Evolutionary conservation across 1,140 invertebrate genomes (phyloP), one percentile per base, ranked within the genome.

Genomic region (Bilobella aurantiaca): DNA sequence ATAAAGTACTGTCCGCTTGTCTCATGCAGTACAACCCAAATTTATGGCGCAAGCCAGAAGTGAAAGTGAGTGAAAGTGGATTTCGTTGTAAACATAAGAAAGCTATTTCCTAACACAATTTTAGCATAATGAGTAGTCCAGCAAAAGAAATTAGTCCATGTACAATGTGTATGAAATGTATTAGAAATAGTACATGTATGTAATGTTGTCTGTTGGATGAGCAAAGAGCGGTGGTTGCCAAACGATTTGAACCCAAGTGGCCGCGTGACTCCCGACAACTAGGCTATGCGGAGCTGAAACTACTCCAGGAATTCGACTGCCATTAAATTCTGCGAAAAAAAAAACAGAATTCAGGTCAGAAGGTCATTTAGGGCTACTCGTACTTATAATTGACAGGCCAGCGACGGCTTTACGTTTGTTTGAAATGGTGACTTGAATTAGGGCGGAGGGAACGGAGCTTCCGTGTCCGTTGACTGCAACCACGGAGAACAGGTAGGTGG

Each of bases 221-320:
- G 85, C 85, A 76, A 87, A 86, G 75, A 87, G 84, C 0, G 89
- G 88, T 18, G 88, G 87, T 74, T 89, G 86, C 89, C 89, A 90
- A 30, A 82, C 81, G 32, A 90, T 80, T 5, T 86, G 86, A 60
- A 90, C 82, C 81, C 84, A 89, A 12, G 86, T 87, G 28, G 87
- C 87, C 58, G 86, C 87, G 69, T 86, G 87, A 60, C 81, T 83
- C 1, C 84, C 83, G n/a, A 91, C 83, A 1, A 86, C 82, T 23
- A 91, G 75, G 0, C 85, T 86, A 74, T 90, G 87, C 0, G 88
- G 89, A 0, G 87, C 84, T 1, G 88, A 89, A 1, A 88, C 83
- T 1, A 87, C 85, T 3, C 82, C 87, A 30, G 81, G 75, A 29
- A 82, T 76, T 27, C 73, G 74, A 25, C 75, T 77, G n/a, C 74